phyloP scores from a whole-genome alignment of 2,888 invertebrate genomes.

The Chaitophorus viminalis region DNA sequence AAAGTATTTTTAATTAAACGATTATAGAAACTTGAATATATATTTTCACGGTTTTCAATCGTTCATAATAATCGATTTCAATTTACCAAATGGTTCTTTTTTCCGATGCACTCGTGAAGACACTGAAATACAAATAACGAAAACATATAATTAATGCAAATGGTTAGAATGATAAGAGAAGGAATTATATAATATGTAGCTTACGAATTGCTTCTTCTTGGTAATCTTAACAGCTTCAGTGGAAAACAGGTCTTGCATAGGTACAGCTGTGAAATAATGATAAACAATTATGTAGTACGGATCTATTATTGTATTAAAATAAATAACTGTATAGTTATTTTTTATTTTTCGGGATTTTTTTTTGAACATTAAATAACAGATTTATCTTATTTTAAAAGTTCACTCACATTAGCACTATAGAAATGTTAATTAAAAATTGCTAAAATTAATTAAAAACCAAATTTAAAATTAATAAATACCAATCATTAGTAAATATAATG shows the following conservation, averaged over 20 bases:
- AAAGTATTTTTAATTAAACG: neutral
- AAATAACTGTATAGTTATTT: neutral
- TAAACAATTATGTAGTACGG: neutral
- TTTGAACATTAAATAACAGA: too few relatives aligned
- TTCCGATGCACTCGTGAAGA: conserved; percentile 63
- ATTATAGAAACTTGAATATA: neutral
- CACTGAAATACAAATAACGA: conserved; percentile 63
- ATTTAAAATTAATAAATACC: too few relatives aligned
- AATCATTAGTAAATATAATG: too few relatives aligned
- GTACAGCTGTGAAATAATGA: neutral
- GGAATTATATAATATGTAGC: conserved; percentile 21
- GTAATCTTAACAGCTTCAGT: conserved; percentile 63
- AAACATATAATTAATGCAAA: neutral
- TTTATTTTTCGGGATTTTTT: too few relatives aligned
- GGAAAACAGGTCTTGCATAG: conserved; percentile 62
- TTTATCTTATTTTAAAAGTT: too few relatives aligned
- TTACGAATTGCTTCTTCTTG: conserved; percentile 64
- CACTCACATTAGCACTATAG: too few relatives aligned
- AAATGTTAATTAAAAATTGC: too few relatives aligned
- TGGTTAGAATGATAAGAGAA: neutral
- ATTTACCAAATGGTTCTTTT: conserved; percentile 63
- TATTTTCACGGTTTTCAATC: neutral
- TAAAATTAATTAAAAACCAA: too few relatives aligned
- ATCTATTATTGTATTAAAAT: neutral
- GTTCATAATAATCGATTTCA: neutral